Evolutionary conservation across 1,140 invertebrate genomes (phyloP), one percentile per base, ranked within the genome.

Genomic region (Campodea augens): DNA sequence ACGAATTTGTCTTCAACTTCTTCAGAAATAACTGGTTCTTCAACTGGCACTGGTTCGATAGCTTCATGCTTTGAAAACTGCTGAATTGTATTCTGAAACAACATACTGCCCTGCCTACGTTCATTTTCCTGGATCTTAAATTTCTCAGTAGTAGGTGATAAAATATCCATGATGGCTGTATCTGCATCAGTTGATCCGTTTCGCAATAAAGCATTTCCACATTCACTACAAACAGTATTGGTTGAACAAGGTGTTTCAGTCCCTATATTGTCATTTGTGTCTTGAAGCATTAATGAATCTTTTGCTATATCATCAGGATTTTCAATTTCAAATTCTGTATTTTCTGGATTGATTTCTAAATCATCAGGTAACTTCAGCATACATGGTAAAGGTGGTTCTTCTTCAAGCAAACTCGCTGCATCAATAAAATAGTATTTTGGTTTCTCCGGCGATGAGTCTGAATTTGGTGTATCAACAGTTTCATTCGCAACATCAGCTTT

Each of bases 121-220:
- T 76, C 73, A 43, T 72, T 67, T 41, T 70, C 71, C 44, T 72
- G 63, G 22, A 69, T 59, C 5, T 69, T 44, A 10, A 62, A 48
- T 1, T 43, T 69, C 62, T 13, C 68, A 45, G 48, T 70, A 65
- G 46, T 68, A 69, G 2, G 67, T 69, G 38, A 67, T 71, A 50
- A 61, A 60, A 40, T 65, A 63, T 38, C 67, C 69, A 37, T 63
- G 57, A 40, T 51, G 60, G 5, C 60, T 61, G 57, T 54, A 57
- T 48, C 49, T 56, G 19, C 49, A 29, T 18, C 5, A 7, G 18
- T 43, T 39, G 49, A 54, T 51, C 29, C 50, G 48, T 5, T 54
- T 50, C 19, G 5, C 7, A 10, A 5, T 20, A 13, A 18, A 5
- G 38, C 7, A 39, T 39, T 39, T 20, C 38, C 38, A 39, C 38